A percentile compares a stretch with the other conserved stretches of the same genome.
phyloP scores from a whole-genome alignment of 2,113 vertebrate species.

The Cinclus mexicanus region DNA sequence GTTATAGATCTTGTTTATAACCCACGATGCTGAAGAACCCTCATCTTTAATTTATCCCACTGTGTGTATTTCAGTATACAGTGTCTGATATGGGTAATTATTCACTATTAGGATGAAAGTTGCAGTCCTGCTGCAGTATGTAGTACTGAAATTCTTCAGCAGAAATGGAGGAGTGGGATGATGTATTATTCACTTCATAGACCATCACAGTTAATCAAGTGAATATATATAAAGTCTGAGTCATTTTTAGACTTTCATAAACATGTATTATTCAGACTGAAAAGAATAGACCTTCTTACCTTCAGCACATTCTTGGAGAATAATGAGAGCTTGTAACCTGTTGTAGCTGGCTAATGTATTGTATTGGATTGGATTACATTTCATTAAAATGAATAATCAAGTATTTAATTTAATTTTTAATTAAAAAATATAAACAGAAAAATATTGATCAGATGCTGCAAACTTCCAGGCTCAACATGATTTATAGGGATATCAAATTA shows the following conservation, averaged over 20 bases:
- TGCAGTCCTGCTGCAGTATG: constrained; percentile 14
- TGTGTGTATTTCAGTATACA: constrained; percentile 54
- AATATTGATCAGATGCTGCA: background rate
- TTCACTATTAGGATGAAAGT: constrained; percentile 57
- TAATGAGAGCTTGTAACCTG: background rate
- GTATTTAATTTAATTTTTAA: constrained; percentile 19
- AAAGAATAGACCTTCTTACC: constrained; percentile 20
- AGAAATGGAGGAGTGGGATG: constrained; percentile 12
- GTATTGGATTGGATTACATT: background rate
- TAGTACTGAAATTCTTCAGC: constrained; percentile 37
- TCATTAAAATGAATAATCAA: background rate
- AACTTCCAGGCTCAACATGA: background rate
- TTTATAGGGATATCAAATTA: background rate
- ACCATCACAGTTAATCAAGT: constrained; percentile 48
- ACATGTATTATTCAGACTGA: constrained; percentile 56
- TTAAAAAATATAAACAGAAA: constrained; percentile 20
- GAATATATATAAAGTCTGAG: constrained; percentile 56
- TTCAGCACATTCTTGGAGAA: background rate
- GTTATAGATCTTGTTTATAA: constrained; percentile 64
- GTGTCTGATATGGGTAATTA: constrained; percentile 47
- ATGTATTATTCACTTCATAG: constrained; percentile 60
- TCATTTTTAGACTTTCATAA: constrained; percentile 57
- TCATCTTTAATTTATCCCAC: constrained; percentile 57
- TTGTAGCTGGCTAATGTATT: background rate
- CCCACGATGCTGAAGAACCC: constrained; percentile 25